Conservation (phyloP, 2,113 vertebrate genomes). For the Todiramphus saurophagus region DNA sequence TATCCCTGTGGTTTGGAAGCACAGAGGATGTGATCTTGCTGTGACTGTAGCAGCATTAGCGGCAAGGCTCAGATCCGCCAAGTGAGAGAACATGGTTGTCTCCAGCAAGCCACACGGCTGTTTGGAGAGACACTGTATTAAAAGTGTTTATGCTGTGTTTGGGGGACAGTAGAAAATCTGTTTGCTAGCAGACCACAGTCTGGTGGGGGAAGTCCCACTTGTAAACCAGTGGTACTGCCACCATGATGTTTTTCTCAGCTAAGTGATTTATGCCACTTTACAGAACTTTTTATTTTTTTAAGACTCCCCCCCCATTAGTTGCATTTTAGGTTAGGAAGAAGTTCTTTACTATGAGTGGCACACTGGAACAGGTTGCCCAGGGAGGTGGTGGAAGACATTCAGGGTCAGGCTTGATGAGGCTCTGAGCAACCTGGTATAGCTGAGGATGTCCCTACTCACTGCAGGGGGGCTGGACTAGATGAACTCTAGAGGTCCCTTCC, state of each 20-base stretch:
- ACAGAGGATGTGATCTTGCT: accelerated
- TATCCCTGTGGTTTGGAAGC: neutral
- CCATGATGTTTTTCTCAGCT: too few relatives aligned
- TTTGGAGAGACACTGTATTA: accelerated
- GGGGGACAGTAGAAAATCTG: neutral
- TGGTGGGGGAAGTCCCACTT: neutral
- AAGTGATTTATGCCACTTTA: neutral
- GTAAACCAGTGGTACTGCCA: neutral
- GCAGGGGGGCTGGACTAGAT: too few relatives aligned
- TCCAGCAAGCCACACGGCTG: neutral
- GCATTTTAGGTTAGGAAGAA: too few relatives aligned
- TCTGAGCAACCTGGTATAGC: too few relatives aligned
- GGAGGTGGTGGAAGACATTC: too few relatives aligned
- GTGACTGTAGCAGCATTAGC: accelerated
- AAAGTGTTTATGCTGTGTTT: neutral
- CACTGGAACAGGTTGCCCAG: too few relatives aligned
- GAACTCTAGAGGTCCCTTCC: too few relatives aligned
- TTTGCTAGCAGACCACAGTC: neutral
- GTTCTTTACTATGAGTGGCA: too few relatives aligned
- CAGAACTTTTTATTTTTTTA: neutral
- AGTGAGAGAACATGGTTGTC: accelerated
- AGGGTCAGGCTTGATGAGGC: too few relatives aligned
- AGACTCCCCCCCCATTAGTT: neutral
- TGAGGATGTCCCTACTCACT: too few relatives aligned
- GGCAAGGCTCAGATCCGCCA: accelerated